phyloP scores from a whole-genome alignment of 2,888 invertebrate species.

The Alloscopus bannaensis region DNA sequence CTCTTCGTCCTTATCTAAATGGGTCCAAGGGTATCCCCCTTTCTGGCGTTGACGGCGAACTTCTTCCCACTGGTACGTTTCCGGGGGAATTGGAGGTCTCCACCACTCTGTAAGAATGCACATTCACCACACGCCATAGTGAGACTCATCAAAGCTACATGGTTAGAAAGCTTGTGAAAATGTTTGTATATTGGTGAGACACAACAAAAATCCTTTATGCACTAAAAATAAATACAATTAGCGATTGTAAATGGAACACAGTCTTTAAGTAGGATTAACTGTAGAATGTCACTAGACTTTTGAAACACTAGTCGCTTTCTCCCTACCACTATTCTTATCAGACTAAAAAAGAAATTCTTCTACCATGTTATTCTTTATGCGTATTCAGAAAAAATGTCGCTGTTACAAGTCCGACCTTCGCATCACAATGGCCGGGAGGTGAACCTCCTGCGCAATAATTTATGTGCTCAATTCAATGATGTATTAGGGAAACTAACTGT shows the following conservation, averaged over 20 bases:
- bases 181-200: neutral
- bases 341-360: too few species aligned
- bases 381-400: too few species aligned
- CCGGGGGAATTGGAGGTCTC: conserved; percentile 82
- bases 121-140: neutral
- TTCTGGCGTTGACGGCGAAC: conserved; percentile 82
- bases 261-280: neutral
- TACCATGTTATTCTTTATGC: too few species aligned
- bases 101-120: conserved; percentile 69
- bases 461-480: too few species aligned
- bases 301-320: too few species aligned
- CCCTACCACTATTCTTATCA: too few species aligned
- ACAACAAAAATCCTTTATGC: neutral
- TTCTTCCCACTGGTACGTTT: conserved; percentile 90
- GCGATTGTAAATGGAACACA: neutral
- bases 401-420: too few species aligned
- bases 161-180: neutral
- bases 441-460: too few species aligned
- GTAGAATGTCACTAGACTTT: neutral
- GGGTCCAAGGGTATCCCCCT: conserved; percentile 89
- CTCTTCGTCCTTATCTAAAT: conserved; percentile 80
- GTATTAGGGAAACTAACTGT: too few species aligned
- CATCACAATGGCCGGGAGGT: too few species aligned
- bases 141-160: neutral
- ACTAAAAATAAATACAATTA: neutral